phyloP scores from a whole-genome alignment of 2,888 invertebrate genomes.

The Xanthia icteritia region DNA sequence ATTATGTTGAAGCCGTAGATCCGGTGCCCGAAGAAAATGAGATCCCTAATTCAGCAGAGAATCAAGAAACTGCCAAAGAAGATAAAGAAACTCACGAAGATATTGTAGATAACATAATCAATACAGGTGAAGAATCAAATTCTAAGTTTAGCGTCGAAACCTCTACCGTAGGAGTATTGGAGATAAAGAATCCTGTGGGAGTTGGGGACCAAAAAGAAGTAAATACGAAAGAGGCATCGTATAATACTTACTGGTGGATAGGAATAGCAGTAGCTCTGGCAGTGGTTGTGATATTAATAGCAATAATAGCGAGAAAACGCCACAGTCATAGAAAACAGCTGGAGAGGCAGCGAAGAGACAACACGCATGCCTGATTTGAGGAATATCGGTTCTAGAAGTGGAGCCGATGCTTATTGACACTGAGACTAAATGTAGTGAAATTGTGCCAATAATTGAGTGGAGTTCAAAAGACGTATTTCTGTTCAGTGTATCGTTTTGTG shows the following conservation, averaged over 20 bases:
- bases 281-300: constrained; percentile 83
- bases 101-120: constrained; percentile 79
- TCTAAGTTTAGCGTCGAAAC: constrained; percentile 81
- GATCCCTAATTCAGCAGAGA: constrained; percentile 70
- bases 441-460: constrained; percentile 80
- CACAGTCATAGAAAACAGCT: constrained; percentile 88
- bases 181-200: constrained; percentile 84
- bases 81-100: constrained; percentile 66
- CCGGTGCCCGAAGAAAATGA: constrained; percentile 78
- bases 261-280: constrained; percentile 86
- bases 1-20: constrained; percentile 81
- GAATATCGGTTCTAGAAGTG: constrained; percentile 88
- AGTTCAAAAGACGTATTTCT: constrained; percentile 69
- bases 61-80: constrained; percentile 44
- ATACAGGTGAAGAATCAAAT: constrained; percentile 78
- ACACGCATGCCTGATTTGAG: constrained; percentile 87
- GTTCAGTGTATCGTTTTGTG: constrained; percentile 65
- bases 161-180: constrained; percentile 86
- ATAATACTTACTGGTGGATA: constrained; percentile 89
- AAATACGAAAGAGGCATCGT: constrained; percentile 83
- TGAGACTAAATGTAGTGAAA: constrained; percentile 78
- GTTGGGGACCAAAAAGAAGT: constrained; percentile 77
- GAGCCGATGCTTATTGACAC: constrained; percentile 78
- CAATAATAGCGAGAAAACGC: constrained; percentile 87
- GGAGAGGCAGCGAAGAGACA: constrained; percentile 86